These are phyloP conservation scores for Centroberyx gerrardi DNA, from an alignment of 2,797 vertebrate species.

Conservation along the genomic window DNA sequence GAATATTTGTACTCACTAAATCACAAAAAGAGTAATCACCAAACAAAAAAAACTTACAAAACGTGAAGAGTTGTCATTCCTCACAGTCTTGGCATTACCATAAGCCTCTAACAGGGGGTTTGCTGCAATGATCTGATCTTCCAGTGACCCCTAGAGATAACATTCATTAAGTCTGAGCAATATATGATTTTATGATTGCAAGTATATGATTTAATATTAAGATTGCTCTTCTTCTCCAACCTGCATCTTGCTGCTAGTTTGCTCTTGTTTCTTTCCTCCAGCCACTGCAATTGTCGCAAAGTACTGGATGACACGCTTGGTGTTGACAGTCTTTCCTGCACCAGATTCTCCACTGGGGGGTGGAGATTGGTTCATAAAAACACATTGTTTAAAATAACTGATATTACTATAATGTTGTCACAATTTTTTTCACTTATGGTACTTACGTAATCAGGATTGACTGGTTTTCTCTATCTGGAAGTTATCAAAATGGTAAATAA, in stretches of 20 bases:
- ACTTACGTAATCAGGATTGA: conserved; percentile 89
- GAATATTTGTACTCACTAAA: conserved; percentile 14
- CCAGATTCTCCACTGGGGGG: conserved; percentile 85
- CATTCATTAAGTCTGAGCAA: background rate
- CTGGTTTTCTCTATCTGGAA: conserved; percentile 88
- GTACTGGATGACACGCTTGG: conserved; percentile 88
- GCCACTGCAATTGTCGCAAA: conserved; percentile 85
- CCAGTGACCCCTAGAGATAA: conserved; percentile 82
- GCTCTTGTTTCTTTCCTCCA: conserved; percentile 63
- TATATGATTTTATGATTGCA: background rate
- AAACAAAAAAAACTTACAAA: conserved; percentile 68
- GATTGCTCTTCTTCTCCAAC: conserved; percentile 22
- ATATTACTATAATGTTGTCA: background rate
- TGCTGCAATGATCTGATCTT: conserved; percentile 82
- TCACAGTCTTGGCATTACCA: conserved; percentile 86
- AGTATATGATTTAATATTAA: background rate
- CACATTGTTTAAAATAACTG: background rate
- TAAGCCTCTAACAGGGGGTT: conserved; percentile 89
- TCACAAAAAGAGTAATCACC: conserved; percentile 19
- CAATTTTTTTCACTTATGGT: background rate
- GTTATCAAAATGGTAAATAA: background rate
- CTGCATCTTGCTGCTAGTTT: conserved; percentile 75
- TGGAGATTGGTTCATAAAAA: background rate
- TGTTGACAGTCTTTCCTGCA: conserved; percentile 90
- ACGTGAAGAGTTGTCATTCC: conserved; percentile 88